A percentile compares a stretch with the other conserved stretches of the same genome.
Evolutionary conservation across 1,140 invertebrate genomes (phyloP).

Genomic region (Halotydeus destructor): DNA sequence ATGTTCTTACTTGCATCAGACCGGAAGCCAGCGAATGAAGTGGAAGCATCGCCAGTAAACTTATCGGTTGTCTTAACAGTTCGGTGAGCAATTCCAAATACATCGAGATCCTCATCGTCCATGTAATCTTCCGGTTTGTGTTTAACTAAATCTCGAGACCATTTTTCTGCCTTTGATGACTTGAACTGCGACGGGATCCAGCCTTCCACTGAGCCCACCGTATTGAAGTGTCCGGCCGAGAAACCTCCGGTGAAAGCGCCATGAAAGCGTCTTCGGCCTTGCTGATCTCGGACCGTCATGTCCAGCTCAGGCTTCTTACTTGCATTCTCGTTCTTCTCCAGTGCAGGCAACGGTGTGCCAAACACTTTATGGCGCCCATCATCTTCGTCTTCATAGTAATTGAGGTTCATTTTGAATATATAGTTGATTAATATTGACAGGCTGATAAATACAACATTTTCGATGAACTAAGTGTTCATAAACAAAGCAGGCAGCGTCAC

Average conservation of each 20-base stretch:
- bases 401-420: too few relatives aligned
- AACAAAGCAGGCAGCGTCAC: too few relatives aligned
- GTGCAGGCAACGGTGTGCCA: conserved; percentile 8
- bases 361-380: background rate
- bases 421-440: too few relatives aligned
- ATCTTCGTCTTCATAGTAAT: conserved; percentile 6
- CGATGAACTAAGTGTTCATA: too few relatives aligned
- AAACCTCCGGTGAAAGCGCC: conserved; percentile 96
- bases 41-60: conserved; percentile 29
- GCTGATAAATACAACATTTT: too few relatives aligned
- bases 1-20: conserved; percentile 33
- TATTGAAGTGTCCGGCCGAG: conserved; percentile 91
- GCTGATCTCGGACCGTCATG: conserved; percentile 67
- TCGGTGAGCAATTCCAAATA: conserved; percentile 84
- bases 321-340: conserved; percentile 38
- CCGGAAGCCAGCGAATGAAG: conserved; percentile 16
- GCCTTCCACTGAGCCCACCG: conserved; percentile 84
- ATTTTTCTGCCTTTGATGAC: conserved; percentile 30
- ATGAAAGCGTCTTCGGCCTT: conserved; percentile 81
- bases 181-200: conserved; percentile 79
- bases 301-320: conserved; percentile 66
- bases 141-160: conserved; percentile 32
- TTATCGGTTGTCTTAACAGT: conserved; percentile 50
- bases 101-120: conserved; percentile 90
- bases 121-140: conserved; percentile 74